Base-by-base conservation (phyloP, 35 echinoderm and acorn worm genomes). In the Heliocidaris tuberculata region DNA sequence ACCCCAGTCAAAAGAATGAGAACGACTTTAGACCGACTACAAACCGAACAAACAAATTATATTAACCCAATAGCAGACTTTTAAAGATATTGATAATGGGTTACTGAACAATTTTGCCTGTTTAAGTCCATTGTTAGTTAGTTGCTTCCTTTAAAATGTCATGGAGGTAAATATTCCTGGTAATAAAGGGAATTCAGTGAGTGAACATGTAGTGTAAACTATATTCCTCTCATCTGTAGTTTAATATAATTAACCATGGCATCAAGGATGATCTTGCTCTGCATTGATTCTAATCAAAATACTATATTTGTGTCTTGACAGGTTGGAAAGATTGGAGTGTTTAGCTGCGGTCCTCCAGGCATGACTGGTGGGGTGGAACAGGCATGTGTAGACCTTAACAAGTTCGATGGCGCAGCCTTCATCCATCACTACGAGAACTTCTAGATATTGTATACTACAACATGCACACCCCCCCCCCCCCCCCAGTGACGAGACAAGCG, bases 401-500 rank as follows among this genome's bases (percentile, higher is more conserved):
- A 99, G 94, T 96, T 94, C 31, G 98, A 99, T 30, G 98, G 98
- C 13, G 98, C 98, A 17, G 98, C 98, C n/a, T 99, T 99, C 95
- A 96, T 99, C 85, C 98, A 99, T 93, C 98, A 99, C 92, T 99
- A 94, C 54, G 98, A 99, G 94, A 99, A 99, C 92, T 99, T 99
- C 95, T 99, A 99, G 27, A 4, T 7, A n/a, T 78, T 27, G 65
- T 27, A 78, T 78, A 19, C 27, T 5, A 27, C 4, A 78, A 78
- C 21, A 19, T 27, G 65, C 27, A 78, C 27, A n/a, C n/a, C n/a
- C n/a, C n/a, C n/a, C n/a, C n/a, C n/a, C n/a, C n/a, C n/a, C 27
- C 21, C 27, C 65, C 6, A 78, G 17, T n/a, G 27, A 78, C 65
- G 21, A 6, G 65, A 8, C 65, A 78, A 19, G 59, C 9, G 10